Base-by-base conservation (phyloP, 2,797 vertebrate species). In the Fringilla coelebs region DNA sequence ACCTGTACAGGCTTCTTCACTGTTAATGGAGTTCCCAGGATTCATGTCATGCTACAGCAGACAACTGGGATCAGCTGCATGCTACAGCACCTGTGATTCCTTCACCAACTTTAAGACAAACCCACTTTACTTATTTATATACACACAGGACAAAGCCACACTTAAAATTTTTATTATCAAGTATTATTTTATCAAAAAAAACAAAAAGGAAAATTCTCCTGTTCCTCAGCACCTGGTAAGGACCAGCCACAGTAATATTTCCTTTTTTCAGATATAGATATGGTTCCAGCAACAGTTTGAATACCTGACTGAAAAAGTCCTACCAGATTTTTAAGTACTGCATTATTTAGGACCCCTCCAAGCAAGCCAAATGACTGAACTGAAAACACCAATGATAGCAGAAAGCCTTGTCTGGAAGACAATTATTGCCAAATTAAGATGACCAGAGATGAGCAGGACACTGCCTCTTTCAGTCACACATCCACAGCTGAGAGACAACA, bases 71-170 rank as follows among this genome's bases (percentile, higher is more conserved):
- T 18, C 41, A 36, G 10, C n/a, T 9, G 24, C 41, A 72, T 24
- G 58, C 60, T 18, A 17, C 38, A 29, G n/a, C 2, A 3, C 12
- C 45, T 7, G 14, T 0, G 0, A 10, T 40, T 45, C 38, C 36
- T 74, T 29, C 45, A 40, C 11, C 51, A 40, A 11, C 17, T 52
- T 20, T 31, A 57, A 62, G 48, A 40, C 15, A 79, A 88, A 81
- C 0, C 1, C 24, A 79, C 17, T 51, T 55, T 38, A 45, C 52
- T 45, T 38, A 45, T 55, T 45, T 48, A 41, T 13, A 28, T 6
- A 12, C 11, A 45, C 24, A 45, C 15, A 8, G 2, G 31, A n/a
- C 26, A 91, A 77, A 66, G 10, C 17, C n/a, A 66, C 13, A 20
- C 10, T 26, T 66, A 38, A 66, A 31, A 5, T 32, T 22, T 55